Evolutionary conservation across 2,113 vertebrate genomes (phyloP).

Genomic region (Zosterops borbonicus): DNA sequence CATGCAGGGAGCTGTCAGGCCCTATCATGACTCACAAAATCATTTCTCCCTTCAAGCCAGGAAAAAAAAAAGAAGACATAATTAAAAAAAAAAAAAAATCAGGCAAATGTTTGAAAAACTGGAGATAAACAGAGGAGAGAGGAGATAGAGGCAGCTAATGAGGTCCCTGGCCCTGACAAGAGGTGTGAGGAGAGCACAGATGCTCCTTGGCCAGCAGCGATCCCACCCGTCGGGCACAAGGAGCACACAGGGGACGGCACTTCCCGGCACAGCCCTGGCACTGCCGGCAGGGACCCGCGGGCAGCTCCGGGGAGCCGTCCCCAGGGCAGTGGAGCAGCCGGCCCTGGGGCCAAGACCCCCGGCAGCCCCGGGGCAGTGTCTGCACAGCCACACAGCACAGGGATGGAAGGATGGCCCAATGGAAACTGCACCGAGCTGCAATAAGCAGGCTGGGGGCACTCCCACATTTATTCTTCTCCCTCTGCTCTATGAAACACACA

Average conservation of each 20-base stretch:
- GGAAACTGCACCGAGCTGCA: not conserved
- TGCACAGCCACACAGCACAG: not conserved
- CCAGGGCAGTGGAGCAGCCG: not conserved
- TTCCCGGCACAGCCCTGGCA: not conserved
- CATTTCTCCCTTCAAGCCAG: slow-evolving; percentile 6
- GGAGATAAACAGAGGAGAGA: not conserved
- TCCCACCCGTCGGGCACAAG: not conserved
- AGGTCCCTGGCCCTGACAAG: not conserved
- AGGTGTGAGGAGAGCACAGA: not conserved
- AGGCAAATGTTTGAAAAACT: not conserved
- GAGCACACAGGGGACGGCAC: not conserved
- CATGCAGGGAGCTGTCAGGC: not conserved
- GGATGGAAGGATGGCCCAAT: not conserved
- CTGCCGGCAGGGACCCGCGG: fast-evolving
- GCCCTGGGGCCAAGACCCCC: not conserved
- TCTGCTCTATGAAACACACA: not conserved
- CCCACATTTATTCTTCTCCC: not conserved
- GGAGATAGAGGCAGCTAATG: not conserved
- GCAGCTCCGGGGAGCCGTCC: not conserved
- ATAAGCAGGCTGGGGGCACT: not conserved
- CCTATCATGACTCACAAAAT: not conserved
- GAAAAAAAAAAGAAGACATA: not conserved
- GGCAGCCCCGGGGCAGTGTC: not conserved
- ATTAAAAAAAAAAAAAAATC: not conserved
- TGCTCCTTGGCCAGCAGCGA: not conserved